Conservation (phyloP, 1,140 invertebrate genomes). For the Pectinophora gossypiella region DNA sequence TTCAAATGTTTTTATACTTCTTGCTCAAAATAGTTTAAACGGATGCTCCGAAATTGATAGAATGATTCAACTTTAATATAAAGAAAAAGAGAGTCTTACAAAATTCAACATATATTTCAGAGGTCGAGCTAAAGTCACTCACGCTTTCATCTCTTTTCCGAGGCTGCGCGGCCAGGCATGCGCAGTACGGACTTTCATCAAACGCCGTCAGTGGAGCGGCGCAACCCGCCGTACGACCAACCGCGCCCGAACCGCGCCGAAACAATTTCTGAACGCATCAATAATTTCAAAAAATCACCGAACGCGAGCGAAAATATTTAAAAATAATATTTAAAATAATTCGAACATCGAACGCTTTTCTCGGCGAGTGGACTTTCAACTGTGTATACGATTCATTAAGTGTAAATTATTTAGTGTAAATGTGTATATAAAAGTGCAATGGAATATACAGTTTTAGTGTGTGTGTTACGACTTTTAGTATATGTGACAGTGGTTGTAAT, state of each 20-base stretch:
- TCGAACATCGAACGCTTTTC: background rate
- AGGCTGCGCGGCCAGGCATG: slow-evolving; percentile 57
- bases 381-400: slow-evolving; percentile 5
- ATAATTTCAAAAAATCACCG: background rate
- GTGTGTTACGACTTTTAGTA: slow-evolving; percentile 23
- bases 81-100: too few species aligned
- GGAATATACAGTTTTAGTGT: slow-evolving; percentile 19
- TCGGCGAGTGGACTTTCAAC: background rate
- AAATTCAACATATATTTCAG: too few species aligned
- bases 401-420: slow-evolving; percentile 20
- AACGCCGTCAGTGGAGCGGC: slow-evolving; percentile 45
- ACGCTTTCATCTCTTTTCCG: slow-evolving; percentile 36
- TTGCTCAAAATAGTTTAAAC: too few species aligned
- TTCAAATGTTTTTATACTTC: too few species aligned
- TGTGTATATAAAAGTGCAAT: slow-evolving; percentile 14
- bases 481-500: slow-evolving; percentile 21
- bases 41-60: too few species aligned
- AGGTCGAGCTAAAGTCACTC: background rate
- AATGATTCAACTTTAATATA: too few species aligned
- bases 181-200: slow-evolving; percentile 46
- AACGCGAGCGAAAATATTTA: background rate
- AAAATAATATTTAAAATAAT: too few species aligned
- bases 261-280: slow-evolving; percentile 13
- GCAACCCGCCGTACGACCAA: slow-evolving; percentile 40
- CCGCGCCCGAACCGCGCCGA: slow-evolving; percentile 27